Base-by-base conservation (phyloP, 1,140 invertebrate species). In the Drosophila nannoptera region DNA sequence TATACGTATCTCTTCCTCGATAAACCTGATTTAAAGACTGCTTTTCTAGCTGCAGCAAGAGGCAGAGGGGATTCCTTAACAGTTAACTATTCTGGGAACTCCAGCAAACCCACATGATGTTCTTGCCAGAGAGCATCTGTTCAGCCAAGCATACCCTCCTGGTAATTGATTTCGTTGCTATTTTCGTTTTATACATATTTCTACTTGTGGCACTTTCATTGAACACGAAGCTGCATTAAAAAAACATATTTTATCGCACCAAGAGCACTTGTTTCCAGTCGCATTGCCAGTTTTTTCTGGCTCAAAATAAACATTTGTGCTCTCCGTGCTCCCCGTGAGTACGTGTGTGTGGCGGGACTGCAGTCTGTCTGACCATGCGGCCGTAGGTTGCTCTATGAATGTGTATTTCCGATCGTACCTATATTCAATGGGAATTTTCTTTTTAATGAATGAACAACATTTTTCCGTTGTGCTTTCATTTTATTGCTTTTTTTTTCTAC, bases 391-490 rank as follows among this genome's bases (percentile, higher is more conserved):
- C 45, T 62, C 36, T 70, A 60, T 75, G 72, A 80, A 66, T 67
- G 40, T 71, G 74, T 77, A 77, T 77, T 84, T 70, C 58, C 63
- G 69, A 75, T 36, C 77, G 60, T 55, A 64, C 43, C 53, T 64
- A 62, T 77, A 75, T 81, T 86, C 78, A 83, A 78, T 83, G 80
- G 76, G 35, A 78, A 67, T 84, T 84, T 87, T 81, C 64, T 77
- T 75, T 87, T 84, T 84, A 84, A 84, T 84, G 81, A 84, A 84
- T 84, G 81, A 81, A 84, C 81, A 84, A 77, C 77, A 86, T 74
- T 81, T 74, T 84, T 69, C 73, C 66, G 61, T 77, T 74, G 52
- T 22, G 56, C 53, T 48, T 11, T 58, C 33, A 42, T 40, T 53
- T 53, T 36, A 29, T 67, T 53, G n/a, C 53, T 61, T 60, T 43